phyloP scores from a whole-genome alignment of 2,888 invertebrate species.

The Diaphora mendica region DNA sequence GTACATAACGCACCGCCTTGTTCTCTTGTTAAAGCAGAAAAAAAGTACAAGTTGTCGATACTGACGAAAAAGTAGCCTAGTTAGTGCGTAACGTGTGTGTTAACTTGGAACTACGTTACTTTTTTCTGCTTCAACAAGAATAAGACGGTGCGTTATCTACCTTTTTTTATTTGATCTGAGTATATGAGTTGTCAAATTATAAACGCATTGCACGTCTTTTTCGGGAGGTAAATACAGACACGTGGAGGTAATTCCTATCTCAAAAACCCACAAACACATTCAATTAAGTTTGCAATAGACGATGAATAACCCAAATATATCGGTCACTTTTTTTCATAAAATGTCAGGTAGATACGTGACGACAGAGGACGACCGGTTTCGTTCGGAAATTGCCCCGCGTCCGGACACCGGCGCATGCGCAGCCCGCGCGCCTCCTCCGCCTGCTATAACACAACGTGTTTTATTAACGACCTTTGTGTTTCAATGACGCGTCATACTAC shows the following conservation, averaged over 20 bases:
- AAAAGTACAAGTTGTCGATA: too few relatives aligned
- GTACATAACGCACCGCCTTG: too few relatives aligned
- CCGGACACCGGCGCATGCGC: constrained; percentile 24
- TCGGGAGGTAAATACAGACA: not conserved
- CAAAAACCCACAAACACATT: not conserved
- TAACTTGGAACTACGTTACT: too few relatives aligned
- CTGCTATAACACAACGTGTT: constrained; percentile 11
- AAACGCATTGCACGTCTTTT: not conserved
- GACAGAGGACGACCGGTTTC: constrained; percentile 53
- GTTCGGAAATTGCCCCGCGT: constrained; percentile 50
- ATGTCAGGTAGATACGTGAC: constrained; percentile 53
- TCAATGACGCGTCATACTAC: not conserved
- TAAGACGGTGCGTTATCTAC: too few relatives aligned
- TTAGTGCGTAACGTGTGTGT: too few relatives aligned
- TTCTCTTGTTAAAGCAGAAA: too few relatives aligned
- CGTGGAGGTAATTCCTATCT: not conserved
- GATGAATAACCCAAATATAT: constrained; percentile 8
- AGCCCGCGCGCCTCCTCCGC: constrained; percentile 20
- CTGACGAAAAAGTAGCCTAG: too few relatives aligned
- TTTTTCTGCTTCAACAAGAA: too few relatives aligned
- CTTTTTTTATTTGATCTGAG: too few relatives aligned
- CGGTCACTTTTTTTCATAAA: constrained; percentile 35
- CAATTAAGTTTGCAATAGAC: constrained; percentile 12
- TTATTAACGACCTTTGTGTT: constrained; percentile 15
- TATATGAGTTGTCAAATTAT: not conserved